Conservation (phyloP, 2,113 vertebrate species). For the Toxotes chatareus region DNA sequence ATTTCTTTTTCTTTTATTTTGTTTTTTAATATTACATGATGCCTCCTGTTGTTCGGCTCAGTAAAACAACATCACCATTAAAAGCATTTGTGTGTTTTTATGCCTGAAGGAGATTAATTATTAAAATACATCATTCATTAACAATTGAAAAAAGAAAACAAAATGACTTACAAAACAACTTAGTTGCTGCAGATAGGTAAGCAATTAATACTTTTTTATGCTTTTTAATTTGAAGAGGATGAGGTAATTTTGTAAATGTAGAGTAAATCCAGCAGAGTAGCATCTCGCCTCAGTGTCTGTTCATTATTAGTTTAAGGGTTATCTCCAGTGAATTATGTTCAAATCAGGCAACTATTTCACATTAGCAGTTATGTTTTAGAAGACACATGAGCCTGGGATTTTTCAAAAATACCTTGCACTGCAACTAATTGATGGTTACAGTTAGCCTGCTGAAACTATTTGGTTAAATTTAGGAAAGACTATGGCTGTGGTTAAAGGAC, state of each 20-base stretch:
- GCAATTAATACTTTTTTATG: slow-evolving; percentile 33
- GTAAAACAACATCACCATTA: slow-evolving; percentile 70
- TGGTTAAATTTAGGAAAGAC: neutral
- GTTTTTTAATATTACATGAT: slow-evolving; percentile 74
- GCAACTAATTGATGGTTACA: neutral
- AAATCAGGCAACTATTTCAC: slow-evolving; percentile 13
- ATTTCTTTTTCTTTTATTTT: slow-evolving; percentile 42
- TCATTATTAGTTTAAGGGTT: slow-evolving; percentile 12
- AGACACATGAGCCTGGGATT: neutral
- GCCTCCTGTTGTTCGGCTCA: slow-evolving; percentile 58
- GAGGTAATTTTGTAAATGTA: neutral
- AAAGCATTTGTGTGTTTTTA: slow-evolving; percentile 81
- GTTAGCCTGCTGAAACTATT: neutral
- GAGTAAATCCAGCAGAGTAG: neutral
- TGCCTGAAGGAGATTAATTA: slow-evolving; percentile 73
- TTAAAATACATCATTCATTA: slow-evolving; percentile 76
- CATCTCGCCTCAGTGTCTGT: slow-evolving; percentile 4
- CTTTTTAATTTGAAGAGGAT: slow-evolving; percentile 16
- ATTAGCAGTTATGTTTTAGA: neutral
- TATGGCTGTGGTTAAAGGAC: neutral
- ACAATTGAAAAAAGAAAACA: slow-evolving; percentile 64
- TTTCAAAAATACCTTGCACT: neutral
- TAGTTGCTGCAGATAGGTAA: slow-evolving; percentile 38
- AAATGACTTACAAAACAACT: slow-evolving; percentile 47
- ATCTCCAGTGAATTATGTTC: slow-evolving; percentile 8